phyloP scores from a whole-genome alignment of 2,888 invertebrate genomes.

The Aphodius sticticus region DNA sequence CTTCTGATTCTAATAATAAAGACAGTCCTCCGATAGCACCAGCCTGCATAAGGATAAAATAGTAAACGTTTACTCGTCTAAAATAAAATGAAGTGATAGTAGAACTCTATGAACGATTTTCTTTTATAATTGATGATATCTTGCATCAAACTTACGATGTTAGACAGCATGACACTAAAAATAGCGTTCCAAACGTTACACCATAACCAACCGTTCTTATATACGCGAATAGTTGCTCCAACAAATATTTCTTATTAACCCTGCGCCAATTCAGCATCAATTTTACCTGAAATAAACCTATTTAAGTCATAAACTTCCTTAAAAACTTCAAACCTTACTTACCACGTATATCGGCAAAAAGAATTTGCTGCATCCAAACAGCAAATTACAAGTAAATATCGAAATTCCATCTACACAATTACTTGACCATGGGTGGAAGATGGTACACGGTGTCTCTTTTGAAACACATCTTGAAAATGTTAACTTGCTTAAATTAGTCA shows the following conservation, averaged over 20 bases:
- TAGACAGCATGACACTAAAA: slow-evolving; percentile 64
- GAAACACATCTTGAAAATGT: slow-evolving; percentile 44
- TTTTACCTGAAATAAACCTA: slow-evolving; percentile 62
- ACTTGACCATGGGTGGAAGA: slow-evolving; percentile 45
- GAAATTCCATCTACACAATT: slow-evolving; percentile 41
- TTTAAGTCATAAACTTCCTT: not conserved
- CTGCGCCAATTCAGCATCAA: slow-evolving; percentile 65
- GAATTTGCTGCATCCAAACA: slow-evolving; percentile 47
- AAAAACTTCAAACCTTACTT: not conserved
- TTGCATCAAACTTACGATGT: slow-evolving; percentile 59
- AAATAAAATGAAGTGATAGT: no score
- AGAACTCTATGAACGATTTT: not conserved
- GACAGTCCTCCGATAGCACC: slow-evolving; percentile 48
- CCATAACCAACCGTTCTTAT: slow-evolving; percentile 64
- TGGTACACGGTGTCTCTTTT: slow-evolving; percentile 40
- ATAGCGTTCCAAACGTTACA: slow-evolving; percentile 61
- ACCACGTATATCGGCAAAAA: slow-evolving; percentile 49
- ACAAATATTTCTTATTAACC: slow-evolving; percentile 61
- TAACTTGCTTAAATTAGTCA: slow-evolving; percentile 46
- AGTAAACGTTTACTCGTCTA: slow-evolving; percentile 46
- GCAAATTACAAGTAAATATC: slow-evolving; percentile 32
- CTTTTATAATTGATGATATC: not conserved
- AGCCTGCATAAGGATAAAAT: slow-evolving; percentile 43
- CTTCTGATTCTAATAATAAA: slow-evolving; percentile 47
- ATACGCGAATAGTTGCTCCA: slow-evolving; percentile 62